Conservation (phyloP, 2,888 invertebrate species). For the Ectemnius lituratus region DNA sequence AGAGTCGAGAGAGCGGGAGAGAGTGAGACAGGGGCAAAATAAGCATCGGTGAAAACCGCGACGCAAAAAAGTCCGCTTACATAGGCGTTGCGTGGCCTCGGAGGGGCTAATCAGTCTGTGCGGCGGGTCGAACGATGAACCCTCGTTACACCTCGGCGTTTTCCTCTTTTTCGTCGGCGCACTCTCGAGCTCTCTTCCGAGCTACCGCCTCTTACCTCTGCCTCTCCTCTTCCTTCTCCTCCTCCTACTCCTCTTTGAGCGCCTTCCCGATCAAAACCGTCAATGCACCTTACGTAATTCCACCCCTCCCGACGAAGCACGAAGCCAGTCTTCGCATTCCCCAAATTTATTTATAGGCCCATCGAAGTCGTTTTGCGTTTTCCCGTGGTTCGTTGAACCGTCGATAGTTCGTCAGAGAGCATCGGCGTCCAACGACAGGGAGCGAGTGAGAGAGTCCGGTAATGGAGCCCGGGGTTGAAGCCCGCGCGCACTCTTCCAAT, state of each 20-base stretch:
- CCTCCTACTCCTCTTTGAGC: conserved; percentile 7
- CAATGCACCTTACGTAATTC: conserved; percentile 39
- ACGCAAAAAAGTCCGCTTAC: conserved; percentile 52
- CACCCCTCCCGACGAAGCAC: conserved; percentile 16
- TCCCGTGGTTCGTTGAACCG: conserved; percentile 5
- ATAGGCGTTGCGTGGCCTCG: conserved; percentile 33
- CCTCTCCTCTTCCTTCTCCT: too few species aligned
- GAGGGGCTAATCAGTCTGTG: conserved; percentile 51
- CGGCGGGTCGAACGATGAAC: conserved; percentile 60
- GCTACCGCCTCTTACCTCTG: too few species aligned
- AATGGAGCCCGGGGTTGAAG: too few species aligned
- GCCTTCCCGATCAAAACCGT: conserved; percentile 12
- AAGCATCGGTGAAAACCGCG: conserved; percentile 62
- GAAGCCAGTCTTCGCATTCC: background rate
- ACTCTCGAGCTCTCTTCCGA: background rate
- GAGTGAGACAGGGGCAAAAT: conserved; percentile 53
- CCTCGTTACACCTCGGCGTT: conserved; percentile 26
- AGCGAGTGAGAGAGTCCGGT: too few species aligned
- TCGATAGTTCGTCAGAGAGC: background rate
- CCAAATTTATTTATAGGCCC: conserved; percentile 11
- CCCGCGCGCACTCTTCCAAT: background rate
- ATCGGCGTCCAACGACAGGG: too few species aligned
- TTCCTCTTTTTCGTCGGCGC: conserved; percentile 20
- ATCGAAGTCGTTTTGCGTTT: conserved; percentile 5
- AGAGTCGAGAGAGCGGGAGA: conserved; percentile 23